phyloP scores from a whole-genome alignment of 2,888 invertebrate genomes.

The Drosophila atroscutellata region DNA sequence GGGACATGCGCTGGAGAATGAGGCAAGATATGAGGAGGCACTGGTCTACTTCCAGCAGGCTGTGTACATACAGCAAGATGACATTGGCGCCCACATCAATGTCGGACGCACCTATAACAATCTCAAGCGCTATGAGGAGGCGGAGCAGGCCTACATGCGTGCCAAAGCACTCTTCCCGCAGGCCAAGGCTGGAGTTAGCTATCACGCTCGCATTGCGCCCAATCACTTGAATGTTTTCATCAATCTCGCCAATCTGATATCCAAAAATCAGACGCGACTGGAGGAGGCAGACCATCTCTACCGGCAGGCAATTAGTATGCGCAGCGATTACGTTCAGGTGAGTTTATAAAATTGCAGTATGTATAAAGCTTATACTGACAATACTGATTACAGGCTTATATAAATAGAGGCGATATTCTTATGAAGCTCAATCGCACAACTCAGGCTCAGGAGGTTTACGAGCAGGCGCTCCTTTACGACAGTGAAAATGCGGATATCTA shows the following conservation, averaged over 20 bases:
- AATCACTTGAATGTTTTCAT: conserved; percentile 98
- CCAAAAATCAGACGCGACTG: conserved; percentile 94
- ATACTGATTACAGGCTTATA: conserved; percentile 90
- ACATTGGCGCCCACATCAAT: conserved; percentile 98
- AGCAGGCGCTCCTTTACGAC: conserved; percentile 95
- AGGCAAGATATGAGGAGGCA: conserved; percentile 90
- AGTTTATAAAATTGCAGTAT: not conserved
- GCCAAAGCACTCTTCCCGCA: conserved; percentile 95
- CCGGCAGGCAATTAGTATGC: conserved; percentile 98
- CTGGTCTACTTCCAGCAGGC: conserved; percentile 96
- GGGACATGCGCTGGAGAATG: conserved; percentile 96
- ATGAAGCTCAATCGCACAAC: conserved; percentile 97
- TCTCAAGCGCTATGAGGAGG: conserved; percentile 93
- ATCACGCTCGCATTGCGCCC: conserved; percentile 97
- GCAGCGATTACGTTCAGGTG: conserved; percentile 93
- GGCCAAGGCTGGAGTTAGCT: conserved; percentile 96
- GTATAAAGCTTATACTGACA: not conserved
- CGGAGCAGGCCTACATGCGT: conserved; percentile 95
- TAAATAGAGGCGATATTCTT: conserved; percentile 97
- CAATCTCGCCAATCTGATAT: conserved; percentile 96
- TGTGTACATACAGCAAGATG: conserved; percentile 96
- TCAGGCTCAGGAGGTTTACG: conserved; percentile 97
- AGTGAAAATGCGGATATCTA: conserved; percentile 97
- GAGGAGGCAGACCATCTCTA: conserved; percentile 98
- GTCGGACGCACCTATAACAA: conserved; percentile 98